Percentiles rank a stretch among this genome's conserved stretches.
phyloP scores from a whole-genome alignment of 1,140 invertebrate genomes.

The Chlorops oryzae region DNA sequence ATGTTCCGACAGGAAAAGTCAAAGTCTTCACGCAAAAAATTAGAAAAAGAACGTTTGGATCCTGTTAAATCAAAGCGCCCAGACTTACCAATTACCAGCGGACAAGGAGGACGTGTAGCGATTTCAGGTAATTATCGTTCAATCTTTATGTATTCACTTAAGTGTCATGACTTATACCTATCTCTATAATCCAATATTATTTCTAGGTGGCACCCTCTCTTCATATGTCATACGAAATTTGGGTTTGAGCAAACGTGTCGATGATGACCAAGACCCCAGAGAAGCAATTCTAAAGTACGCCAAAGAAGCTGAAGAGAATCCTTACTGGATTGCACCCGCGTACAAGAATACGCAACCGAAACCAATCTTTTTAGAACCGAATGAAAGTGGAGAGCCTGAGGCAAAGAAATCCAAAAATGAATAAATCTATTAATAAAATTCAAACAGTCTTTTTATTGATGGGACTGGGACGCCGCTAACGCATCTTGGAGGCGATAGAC shows the following conservation, averaged over 20 bases:
- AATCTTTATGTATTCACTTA: no score
- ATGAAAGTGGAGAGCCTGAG: conserved; percentile 14
- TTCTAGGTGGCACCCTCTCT: conserved; percentile 91
- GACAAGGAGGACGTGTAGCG: conserved; percentile 85
- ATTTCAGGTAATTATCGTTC: no score
- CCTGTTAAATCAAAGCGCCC: conserved; percentile 87
- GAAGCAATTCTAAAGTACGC: conserved; percentile 96
- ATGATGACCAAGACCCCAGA: conserved; percentile 94
- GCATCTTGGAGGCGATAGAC: conserved; percentile 68
- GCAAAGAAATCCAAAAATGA: conserved; percentile 19
- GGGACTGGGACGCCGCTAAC: conserved; percentile 6
- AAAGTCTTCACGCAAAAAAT: conserved; percentile 80
- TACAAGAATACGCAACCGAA: conserved; percentile 80
- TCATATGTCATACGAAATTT: conserved; percentile 96
- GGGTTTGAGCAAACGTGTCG: conserved; percentile 85
- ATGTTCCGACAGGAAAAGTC: conserved; percentile 90
- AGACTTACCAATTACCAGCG: conserved; percentile 91
- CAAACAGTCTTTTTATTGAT: neutral
- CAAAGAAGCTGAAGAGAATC: conserved; percentile 94
- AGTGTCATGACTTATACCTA: no score
- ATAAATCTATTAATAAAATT: neutral
- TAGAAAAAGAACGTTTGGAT: conserved; percentile 88
- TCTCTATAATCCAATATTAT: no score
- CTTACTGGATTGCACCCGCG: conserved; percentile 91
- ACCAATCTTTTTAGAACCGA: conserved; percentile 58